phyloP scores from a whole-genome alignment of 1,140 invertebrate species.

The Trinorchestia longiramus region DNA sequence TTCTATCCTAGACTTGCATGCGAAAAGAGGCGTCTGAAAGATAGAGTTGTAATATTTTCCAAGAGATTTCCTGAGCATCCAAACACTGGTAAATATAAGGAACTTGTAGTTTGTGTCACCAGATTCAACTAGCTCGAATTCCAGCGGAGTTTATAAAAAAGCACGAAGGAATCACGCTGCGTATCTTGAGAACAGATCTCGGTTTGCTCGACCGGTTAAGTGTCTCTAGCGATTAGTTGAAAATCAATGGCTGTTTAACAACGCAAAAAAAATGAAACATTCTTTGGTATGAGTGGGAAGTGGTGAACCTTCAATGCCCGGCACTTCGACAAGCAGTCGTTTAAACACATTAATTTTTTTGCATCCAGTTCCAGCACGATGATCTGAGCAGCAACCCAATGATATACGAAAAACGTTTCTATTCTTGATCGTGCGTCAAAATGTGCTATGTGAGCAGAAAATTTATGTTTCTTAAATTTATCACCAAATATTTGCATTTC shows the following conservation, averaged over 20 bases:
- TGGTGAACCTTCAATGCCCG: neutral
- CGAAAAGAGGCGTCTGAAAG: neutral
- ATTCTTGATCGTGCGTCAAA: neutral
- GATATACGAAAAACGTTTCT: neutral
- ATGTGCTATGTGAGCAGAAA: too few species aligned
- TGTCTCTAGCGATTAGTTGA: constrained; percentile 12
- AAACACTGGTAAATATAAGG: neutral
- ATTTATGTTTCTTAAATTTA: too few species aligned
- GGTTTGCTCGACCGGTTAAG: constrained; percentile 41
- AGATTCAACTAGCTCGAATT: neutral
- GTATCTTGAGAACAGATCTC: constrained; percentile 17
- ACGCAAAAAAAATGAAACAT: constrained; percentile 4
- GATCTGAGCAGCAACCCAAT: neutral
- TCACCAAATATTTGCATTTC: too few species aligned
- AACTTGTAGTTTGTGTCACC: neutral
- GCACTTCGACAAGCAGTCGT: neutral
- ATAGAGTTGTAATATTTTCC: neutral
- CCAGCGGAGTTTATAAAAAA: neutral
- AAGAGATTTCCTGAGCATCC: neutral
- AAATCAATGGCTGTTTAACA: constrained; percentile 20
- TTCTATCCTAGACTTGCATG: neutral
- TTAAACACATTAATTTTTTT: neutral
- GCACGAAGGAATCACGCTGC: neutral
- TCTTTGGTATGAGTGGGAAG: neutral
- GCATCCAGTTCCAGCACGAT: neutral